Base-by-base conservation (phyloP, 2,888 invertebrate species). In the Oxystoma pomonae region DNA sequence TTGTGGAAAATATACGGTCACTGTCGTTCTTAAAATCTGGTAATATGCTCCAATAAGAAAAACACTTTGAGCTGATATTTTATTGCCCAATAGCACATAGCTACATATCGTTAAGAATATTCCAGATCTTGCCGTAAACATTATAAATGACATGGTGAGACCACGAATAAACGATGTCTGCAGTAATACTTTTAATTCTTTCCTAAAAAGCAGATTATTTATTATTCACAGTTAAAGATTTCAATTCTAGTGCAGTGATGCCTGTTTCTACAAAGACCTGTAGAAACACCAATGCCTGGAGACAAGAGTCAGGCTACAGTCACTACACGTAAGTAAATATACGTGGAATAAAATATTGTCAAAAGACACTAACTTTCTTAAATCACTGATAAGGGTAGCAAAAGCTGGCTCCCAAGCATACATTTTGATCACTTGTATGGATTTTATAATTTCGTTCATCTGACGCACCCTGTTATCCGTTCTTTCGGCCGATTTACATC, bases 381-480 rank as follows among this genome's bases (percentile, higher is more conserved):
- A 83, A 60, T 79, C 77, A 60, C 83, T 62, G 21, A 80, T 73
- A 0, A 92, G 81, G 18, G 84, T 78, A 58, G 89, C 87, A 77
- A 96, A 96, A 0, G 94, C 91, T 69, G 86, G 86, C 79, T 96
- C 96, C 91, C 96, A 96, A 1, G 94, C 90, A 77, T 95, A 96
- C 95, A 96, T 96, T 83, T 96, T 96, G 66, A 96, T 93, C 0
- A 95, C 91, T 79, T 92, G 88, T 76, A 96, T 94, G 0, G 93
- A 94, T 58, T 86, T 87, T 58, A 96, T 90, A 64, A 96, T 90
- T 84, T 96, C 96, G 75, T 89, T 90, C 87, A 96, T 95, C 49
- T 93, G 80, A 64, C 92, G 85, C 16, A 96, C 90, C 71, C 96
- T 82, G 70, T 87, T 89, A 76, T 96, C 96, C 0, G 95, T 94